Percentiles rank a stretch among this genome's conserved stretches.
Evolutionary conservation across 1,140 invertebrate genomes (phyloP).

Genomic region (Bombus confusus): DNA sequence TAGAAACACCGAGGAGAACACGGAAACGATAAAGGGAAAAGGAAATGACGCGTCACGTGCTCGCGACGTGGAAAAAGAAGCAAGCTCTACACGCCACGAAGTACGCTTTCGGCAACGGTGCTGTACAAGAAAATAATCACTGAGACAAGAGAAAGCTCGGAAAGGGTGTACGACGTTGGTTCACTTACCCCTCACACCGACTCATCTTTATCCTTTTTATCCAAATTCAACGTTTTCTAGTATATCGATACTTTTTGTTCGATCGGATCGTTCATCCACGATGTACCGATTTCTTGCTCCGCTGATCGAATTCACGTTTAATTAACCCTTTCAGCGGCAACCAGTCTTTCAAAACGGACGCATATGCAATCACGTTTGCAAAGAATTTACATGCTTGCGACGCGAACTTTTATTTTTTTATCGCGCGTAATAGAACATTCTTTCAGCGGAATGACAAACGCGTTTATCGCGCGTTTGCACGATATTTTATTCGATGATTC

Average conservation of each 20-base stretch:
- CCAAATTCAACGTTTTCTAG: neutral
- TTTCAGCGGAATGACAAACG: too few species aligned
- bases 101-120: neutral
- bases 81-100: neutral
- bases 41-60: neutral
- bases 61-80: neutral
- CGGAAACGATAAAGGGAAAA: too few species aligned
- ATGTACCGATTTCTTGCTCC: too few species aligned
- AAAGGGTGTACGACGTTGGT: conserved; percentile 20
- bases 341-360: neutral
- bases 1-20: neutral
- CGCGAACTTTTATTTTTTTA: too few species aligned
- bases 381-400: neutral
- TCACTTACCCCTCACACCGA: conserved; percentile 41
- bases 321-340: neutral
- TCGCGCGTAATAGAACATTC: too few species aligned
- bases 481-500: too few species aligned
- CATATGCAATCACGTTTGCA: too few species aligned
- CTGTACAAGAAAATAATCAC: neutral
- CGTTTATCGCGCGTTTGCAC: too few species aligned
- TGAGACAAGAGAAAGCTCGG: conserved; percentile 7
- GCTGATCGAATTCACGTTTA: too few species aligned
- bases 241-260: neutral
- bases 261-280: too few species aligned
- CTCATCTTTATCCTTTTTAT: neutral